Conservation (phyloP, 2,888 invertebrate genomes). For the Antheraea yamamai region DNA sequence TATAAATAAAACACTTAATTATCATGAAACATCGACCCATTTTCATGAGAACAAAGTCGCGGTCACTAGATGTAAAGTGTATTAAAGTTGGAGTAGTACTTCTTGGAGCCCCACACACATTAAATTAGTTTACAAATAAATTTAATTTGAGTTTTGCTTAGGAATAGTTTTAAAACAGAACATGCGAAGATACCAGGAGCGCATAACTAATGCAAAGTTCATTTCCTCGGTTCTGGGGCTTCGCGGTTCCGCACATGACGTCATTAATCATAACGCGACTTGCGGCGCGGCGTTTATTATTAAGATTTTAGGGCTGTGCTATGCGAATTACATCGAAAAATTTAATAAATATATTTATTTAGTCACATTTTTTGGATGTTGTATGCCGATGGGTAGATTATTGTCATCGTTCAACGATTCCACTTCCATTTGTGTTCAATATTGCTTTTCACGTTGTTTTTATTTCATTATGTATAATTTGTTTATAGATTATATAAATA, state of each 20-base stretch:
- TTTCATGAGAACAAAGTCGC: too few species aligned
- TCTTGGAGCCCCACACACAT: background rate
- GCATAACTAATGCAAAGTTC: conserved; percentile 48
- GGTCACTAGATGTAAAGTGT: too few species aligned
- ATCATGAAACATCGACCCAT: too few species aligned
- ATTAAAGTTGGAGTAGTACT: background rate
- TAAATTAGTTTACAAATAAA: background rate
- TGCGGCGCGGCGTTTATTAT: conserved; percentile 26
- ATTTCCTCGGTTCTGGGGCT: conserved; percentile 38
- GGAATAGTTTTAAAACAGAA: conserved; percentile 21
- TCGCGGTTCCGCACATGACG: conserved; percentile 37
- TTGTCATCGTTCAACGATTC: too few species aligned
- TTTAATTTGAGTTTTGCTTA: background rate
- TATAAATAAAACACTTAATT: too few species aligned
- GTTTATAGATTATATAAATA: too few species aligned
- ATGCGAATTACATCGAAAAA: conserved; percentile 27
- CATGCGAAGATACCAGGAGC: conserved; percentile 24
- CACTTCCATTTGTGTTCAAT: too few species aligned
- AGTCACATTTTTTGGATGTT: too few species aligned
- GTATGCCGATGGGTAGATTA: too few species aligned
- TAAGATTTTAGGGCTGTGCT: conserved; percentile 14
- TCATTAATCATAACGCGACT: conserved; percentile 46
- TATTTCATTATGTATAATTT: too few species aligned
- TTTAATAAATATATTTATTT: background rate
- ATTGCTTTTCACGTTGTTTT: too few species aligned